A percentile compares a stretch with the other conserved stretches of the same genome.
Conservation (phyloP, 1,140 invertebrate genomes). For the Hetaerina americana region DNA sequence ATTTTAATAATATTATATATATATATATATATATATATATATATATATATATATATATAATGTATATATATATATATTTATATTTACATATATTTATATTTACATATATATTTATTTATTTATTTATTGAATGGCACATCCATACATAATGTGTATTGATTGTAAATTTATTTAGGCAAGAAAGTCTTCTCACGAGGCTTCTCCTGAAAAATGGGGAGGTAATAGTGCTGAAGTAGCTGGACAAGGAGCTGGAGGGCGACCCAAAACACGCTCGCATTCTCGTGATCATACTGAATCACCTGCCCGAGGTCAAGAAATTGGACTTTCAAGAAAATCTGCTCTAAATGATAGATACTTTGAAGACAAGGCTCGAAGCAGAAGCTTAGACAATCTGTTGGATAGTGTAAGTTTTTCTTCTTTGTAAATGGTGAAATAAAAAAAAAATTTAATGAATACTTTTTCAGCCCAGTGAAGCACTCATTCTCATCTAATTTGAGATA, state of each 20-base stretch:
- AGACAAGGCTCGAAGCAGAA: constrained; percentile 64
- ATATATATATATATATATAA: too few relatives aligned
- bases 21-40: too few relatives aligned
- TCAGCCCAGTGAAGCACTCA: too few relatives aligned
- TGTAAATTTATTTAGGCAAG: constrained; percentile 26
- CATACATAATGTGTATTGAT: too few relatives aligned
- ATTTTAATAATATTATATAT: too few relatives aligned
- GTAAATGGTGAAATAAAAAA: not conserved
- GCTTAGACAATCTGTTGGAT: constrained; percentile 65
- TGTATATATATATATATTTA: too few relatives aligned
- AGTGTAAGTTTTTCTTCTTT: constrained; percentile 24
- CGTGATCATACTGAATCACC: constrained; percentile 22
- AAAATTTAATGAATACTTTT: too few relatives aligned
- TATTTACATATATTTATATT: too few relatives aligned
- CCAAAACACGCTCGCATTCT: constrained; percentile 20
- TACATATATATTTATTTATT: too few relatives aligned
- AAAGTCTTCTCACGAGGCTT: constrained; percentile 56
- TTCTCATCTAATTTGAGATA: too few relatives aligned
- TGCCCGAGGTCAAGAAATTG: constrained; percentile 25
- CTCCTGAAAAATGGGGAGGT: constrained; percentile 23
- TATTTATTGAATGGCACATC: too few relatives aligned
- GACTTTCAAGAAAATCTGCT: constrained; percentile 67
- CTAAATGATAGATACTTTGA: constrained; percentile 82
- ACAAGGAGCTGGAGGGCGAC: constrained; percentile 8
- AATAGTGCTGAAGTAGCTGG: constrained; percentile 7